A percentile compares a stretch with the other conserved stretches of the same genome.
phyloP scores from a whole-genome alignment of 37 sponge, comb jelly and placozoan genomes.

The Ephydatia muelleri region DNA sequence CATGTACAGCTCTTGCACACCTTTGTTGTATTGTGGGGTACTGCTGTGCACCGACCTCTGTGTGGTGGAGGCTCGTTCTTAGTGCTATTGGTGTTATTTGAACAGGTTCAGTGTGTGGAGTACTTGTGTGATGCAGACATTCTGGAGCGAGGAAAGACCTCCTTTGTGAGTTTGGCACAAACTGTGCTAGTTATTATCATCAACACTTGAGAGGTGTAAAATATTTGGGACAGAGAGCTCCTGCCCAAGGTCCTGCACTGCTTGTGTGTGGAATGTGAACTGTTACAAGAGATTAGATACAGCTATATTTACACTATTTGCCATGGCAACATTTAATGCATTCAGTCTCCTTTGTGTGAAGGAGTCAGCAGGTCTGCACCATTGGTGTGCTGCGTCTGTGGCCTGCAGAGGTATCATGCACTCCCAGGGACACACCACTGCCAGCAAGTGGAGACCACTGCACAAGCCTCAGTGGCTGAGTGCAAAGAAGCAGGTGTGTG shows the following conservation, averaged over 20 bases:
- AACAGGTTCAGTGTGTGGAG: conserved; percentile 26
- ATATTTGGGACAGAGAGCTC: no score
- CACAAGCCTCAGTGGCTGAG: conserved; percentile 73
- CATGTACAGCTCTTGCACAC: no score
- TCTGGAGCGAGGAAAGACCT: conserved; percentile 24
- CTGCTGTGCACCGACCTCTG: no score
- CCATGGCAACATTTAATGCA: no score
- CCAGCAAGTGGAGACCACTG: conserved; percentile 67
- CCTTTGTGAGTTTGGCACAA: conserved; percentile 8
- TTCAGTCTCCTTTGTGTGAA: neutral
- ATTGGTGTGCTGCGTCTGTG: conserved; percentile 28
- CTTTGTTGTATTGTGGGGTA: no score
- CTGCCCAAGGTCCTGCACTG: no score
- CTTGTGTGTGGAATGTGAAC: no score
- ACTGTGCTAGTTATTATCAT: no score
- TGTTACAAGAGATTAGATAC: no score
- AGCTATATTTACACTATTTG: no score
- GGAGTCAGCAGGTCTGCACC: conserved; percentile 12
- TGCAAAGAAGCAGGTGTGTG: conserved; percentile 48
- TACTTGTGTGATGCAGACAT: conserved; percentile 69
- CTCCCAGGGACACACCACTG: conserved; percentile 15
- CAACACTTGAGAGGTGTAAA: no score
- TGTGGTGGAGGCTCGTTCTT: neutral
- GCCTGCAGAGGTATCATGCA: conserved; percentile 58
- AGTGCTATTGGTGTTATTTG: neutral